Evolutionary conservation across 1,140 invertebrate genomes (phyloP), one percentile per base, ranked within the genome.

Genomic region (Megalopta genalis): DNA sequence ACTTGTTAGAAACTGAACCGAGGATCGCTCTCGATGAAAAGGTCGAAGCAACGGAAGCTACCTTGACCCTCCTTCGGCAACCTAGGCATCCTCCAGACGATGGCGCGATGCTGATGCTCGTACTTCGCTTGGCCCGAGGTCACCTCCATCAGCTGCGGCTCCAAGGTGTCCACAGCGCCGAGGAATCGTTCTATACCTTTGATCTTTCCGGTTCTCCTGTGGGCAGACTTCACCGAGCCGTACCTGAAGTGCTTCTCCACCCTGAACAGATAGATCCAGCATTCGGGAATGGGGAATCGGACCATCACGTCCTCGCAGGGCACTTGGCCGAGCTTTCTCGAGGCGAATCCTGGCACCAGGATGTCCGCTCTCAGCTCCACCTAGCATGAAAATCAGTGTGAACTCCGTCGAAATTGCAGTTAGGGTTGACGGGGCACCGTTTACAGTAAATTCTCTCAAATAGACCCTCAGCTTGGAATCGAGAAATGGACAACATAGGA

Each of bases 61-160:
- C 98, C 98, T 95, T 99, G 98, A 66, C 98, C 98, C 93, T 99
- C 98, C 93, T 99, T 99, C 54, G 99, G 98, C 82, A 99, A 94
- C 77, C 98, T 94, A 16, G 98, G 96, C 95, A 99, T 99, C 86
- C 99, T 95, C 99, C 99, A 99, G 5, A 99, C 99, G 78, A 99
- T 98, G 71, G 98, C 95, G 66, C 97, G 95, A 93, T 99, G 98
- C 86, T 99, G 97, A 93, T 99, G 98, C 93, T 99, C 99, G 92
- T 99, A 99, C 93, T 99, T 99, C 18, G 99, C 99, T 90, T 98
- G 97, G 0, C 99, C 99, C 2, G 98, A 99, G 14, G 98, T 99
- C 0, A 99, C 98, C 93, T 99, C 99, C 92, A 99, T 99, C 4
- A 99, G 94, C 79, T 97, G 98, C 81, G 98, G 96, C 88, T 99